These are phyloP conservation scores for Agrochola litura DNA, from an alignment of 2,888 invertebrate genomes.

Conservation along the genomic window DNA sequence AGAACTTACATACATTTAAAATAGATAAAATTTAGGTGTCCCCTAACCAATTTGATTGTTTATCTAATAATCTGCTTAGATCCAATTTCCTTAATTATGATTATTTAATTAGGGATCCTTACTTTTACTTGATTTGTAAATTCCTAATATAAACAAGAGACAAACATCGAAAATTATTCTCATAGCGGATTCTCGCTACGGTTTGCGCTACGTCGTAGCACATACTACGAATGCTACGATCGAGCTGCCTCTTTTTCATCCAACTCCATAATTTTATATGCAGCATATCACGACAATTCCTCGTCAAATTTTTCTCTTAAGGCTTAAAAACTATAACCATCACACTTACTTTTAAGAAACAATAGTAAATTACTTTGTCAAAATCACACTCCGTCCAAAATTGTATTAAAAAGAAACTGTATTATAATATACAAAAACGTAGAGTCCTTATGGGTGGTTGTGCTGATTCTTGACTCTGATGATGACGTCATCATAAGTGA, in stretches of 20 bases:
- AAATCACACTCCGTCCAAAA: neutral
- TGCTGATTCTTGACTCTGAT: constrained; percentile 66
- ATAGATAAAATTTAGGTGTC: neutral
- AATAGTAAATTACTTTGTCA: neutral
- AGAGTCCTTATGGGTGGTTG: constrained; percentile 55
- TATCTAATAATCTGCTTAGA: neutral
- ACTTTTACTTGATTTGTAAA: neutral
- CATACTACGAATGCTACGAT: constrained; percentile 6
- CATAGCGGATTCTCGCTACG: constrained; percentile 14
- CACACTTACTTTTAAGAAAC: neutral
- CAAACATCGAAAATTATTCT: neutral
- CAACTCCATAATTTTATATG: neutral
- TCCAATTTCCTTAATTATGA: neutral
- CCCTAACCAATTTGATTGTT: neutral
- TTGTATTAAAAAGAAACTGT: neutral
- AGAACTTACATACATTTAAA: neutral
- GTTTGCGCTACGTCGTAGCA: constrained; percentile 20
- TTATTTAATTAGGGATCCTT: neutral
- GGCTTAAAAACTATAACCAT: neutral
- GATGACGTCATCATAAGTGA: constrained; percentile 69
- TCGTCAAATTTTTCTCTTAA: no score
- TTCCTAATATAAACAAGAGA: neutral
- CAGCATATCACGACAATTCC: neutral
- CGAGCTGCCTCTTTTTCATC: neutral
- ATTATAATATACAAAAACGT: neutral